A percentile compares a stretch with the other conserved stretches of the same genome.
Conservation (phyloP, 1,140 invertebrate species). For the Cotesia chilonis region DNA sequence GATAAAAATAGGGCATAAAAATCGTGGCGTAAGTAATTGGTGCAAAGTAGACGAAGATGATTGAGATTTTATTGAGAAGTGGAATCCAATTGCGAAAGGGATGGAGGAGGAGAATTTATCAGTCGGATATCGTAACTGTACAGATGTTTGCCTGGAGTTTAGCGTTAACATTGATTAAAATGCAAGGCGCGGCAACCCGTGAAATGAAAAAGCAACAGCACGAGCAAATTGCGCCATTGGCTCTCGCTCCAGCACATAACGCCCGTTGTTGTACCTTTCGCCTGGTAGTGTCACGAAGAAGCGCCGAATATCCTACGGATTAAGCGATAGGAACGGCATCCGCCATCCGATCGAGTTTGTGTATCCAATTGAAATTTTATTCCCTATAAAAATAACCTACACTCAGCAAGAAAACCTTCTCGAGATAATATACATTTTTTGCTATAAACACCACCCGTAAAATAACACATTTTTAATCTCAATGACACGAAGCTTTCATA, state of each 20-base stretch:
- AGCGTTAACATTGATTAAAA: slow-evolving; percentile 40
- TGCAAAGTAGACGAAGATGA: too few species aligned
- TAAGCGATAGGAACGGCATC: slow-evolving; percentile 18
- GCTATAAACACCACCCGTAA: too few species aligned
- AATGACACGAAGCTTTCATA: too few species aligned
- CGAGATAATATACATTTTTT: too few species aligned
- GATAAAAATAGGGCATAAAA: too few species aligned
- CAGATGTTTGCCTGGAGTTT: slow-evolving; percentile 33
- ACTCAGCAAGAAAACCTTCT: not conserved
- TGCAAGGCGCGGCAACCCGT: slow-evolving; percentile 36
- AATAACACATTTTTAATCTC: too few species aligned
- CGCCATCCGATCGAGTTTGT: slow-evolving; percentile 20
- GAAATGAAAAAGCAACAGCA: slow-evolving; percentile 40
- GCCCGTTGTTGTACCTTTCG: not conserved
- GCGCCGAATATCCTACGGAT: slow-evolving; percentile 17
- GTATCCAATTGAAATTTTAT: slow-evolving; percentile 33
- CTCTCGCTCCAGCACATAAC: slow-evolving; percentile 14
- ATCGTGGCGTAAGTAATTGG: too few species aligned
- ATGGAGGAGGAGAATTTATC: not conserved
- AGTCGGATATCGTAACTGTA: slow-evolving; percentile 30
- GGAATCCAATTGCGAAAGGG: too few species aligned
- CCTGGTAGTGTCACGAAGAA: slow-evolving; percentile 10
- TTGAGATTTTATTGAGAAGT: slow-evolving; percentile 10
- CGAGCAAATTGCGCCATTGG: slow-evolving; percentile 38
- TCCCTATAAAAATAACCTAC: slow-evolving; percentile 4